Percentiles rank a stretch among this genome's conserved stretches.
phyloP scores from a whole-genome alignment of 53 echinoderm and acorn worm genomes.

The Luidia sarsii region DNA sequence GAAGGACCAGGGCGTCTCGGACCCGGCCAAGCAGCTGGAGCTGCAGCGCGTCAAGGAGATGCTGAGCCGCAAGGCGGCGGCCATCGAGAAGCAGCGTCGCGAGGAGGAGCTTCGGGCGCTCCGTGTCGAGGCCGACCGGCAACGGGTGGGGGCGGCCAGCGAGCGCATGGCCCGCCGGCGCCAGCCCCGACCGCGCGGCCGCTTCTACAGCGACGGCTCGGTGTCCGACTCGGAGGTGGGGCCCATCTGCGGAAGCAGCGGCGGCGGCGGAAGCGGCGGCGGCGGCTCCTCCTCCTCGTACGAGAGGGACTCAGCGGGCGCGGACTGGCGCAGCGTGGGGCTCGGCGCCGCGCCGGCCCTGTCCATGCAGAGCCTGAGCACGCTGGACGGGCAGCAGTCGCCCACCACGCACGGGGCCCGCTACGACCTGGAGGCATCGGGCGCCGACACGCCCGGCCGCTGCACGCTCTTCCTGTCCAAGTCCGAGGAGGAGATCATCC shows the following conservation, averaged over 20 bases:
- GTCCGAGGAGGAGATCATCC: slow-evolving; percentile 94
- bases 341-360: slow-evolving; percentile 40
- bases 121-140: slow-evolving; percentile 56
- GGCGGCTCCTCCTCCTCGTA: too few species aligned
- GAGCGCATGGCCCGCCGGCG: slow-evolving; percentile 58
- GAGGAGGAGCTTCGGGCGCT: slow-evolving; percentile 68
- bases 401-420: slow-evolving; percentile 42
- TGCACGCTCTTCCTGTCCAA: slow-evolving; percentile 79
- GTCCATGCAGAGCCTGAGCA: slow-evolving; percentile 55
- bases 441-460: slow-evolving; percentile 45
- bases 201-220: slow-evolving; percentile 63
- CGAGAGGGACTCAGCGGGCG: slow-evolving; percentile 27
- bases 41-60: slow-evolving; percentile 82
- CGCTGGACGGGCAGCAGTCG: slow-evolving; percentile 44
- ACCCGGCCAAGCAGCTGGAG: slow-evolving; percentile 74
- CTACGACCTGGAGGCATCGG: slow-evolving; percentile 57
- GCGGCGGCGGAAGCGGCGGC: too few species aligned
- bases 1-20: slow-evolving; percentile 53
- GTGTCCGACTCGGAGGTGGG: slow-evolving; percentile 71
- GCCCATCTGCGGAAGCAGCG: slow-evolving; percentile 22
- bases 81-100: slow-evolving; percentile 81
- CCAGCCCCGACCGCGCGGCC: slow-evolving; percentile 54
- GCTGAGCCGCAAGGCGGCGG: slow-evolving; percentile 85
- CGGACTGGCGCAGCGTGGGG: slow-evolving; percentile 33
- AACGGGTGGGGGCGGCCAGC: slow-evolving; percentile 70